Base-by-base conservation (phyloP, 1,140 invertebrate species). In the Sitobion miscanthi region DNA sequence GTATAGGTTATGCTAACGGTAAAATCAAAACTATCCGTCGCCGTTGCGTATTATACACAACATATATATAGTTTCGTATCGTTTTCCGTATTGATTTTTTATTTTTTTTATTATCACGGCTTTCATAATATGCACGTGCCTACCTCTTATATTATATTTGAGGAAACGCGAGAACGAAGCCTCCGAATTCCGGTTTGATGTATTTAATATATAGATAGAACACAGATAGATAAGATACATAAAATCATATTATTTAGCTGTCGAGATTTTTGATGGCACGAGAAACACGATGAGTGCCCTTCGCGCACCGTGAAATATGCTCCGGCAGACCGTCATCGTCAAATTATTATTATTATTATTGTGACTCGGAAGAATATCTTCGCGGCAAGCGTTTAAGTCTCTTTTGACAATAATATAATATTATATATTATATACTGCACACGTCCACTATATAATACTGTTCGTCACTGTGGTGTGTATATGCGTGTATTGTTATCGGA, bases 1-100 rank as follows among this genome's bases (percentile, higher is more conserved):
- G 62, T 69, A 87, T 87, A 47, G 62, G 62, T 91, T 77, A 77
- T 77, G 4, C 45, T 91, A 91, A 91, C 90, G 69, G 90, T 91
- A 91, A 91, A 91, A 35, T 47, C 42, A 17, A 91, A 91, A 91
- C 45, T 69, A n/a, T 77, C 45, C 25, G 45, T 86, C 25, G 85
- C 25, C 35, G 38, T 83, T 21, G 83, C 8, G 20, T 45, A 45
- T 30, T 17, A 83, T 83, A 42, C 35, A 42, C 20, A 42, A 3
- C 38, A 42, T 23, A 83, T 38, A 42, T 9, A 83, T 9, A 83
- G 35, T 25, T 1, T 47, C 25, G 25, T 85, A 45, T 87, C 38
- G 83, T 87, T 49, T 77, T n/a, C 45, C 30, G 11, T 17, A 38
- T n/a, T 47, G 20, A 87, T 87, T 87, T 47, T 30, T 47, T 14